Percentiles rank a stretch among this genome's conserved stretches.
Conservation (phyloP, 1,140 invertebrate species). For the Megathymus violae region DNA sequence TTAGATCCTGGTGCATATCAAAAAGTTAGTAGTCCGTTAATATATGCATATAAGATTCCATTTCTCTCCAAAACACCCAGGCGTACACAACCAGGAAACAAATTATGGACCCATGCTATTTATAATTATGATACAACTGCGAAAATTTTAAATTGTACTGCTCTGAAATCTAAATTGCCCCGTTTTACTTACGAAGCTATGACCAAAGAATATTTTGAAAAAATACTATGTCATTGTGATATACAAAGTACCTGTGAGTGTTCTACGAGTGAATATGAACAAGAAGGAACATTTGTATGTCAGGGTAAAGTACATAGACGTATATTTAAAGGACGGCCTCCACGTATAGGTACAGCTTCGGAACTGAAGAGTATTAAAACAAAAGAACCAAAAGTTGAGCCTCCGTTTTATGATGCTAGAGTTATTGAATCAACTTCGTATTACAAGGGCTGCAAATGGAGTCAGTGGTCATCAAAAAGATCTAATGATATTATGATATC, state of each 20-base stretch:
- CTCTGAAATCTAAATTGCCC: conserved; percentile 55
- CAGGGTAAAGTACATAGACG: conserved; percentile 52
- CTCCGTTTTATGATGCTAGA: conserved; percentile 59
- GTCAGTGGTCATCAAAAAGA: conserved; percentile 55
- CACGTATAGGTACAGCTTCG: conserved; percentile 30
- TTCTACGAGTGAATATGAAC: conserved; percentile 40
- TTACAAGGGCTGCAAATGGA: conserved; percentile 75
- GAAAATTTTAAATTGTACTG: conserved; percentile 59
- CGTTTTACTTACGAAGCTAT: conserved; percentile 63
- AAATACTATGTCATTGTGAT: conserved; percentile 61
- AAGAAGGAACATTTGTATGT: conserved; percentile 42
- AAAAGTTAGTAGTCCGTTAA: conserved; percentile 33
- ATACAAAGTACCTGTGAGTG: conserved; percentile 56
- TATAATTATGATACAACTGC: conserved; percentile 41
- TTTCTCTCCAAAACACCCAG: conserved; percentile 58
- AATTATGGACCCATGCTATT: conserved; percentile 62
- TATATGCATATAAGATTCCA: conserved; percentile 49
- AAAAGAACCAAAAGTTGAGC: conserved; percentile 38
- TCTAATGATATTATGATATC: conserved; percentile 23
- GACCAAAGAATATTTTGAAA: conserved; percentile 53
- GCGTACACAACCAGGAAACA: conserved; percentile 30
- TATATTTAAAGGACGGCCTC: conserved; percentile 58
- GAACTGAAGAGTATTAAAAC: not conserved
- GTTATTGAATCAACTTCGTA: conserved; percentile 56
- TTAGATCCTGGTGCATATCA: conserved; percentile 67